phyloP scores from a whole-genome alignment of 2,888 invertebrate genomes.

The Rhynchonema sp. region DNA sequence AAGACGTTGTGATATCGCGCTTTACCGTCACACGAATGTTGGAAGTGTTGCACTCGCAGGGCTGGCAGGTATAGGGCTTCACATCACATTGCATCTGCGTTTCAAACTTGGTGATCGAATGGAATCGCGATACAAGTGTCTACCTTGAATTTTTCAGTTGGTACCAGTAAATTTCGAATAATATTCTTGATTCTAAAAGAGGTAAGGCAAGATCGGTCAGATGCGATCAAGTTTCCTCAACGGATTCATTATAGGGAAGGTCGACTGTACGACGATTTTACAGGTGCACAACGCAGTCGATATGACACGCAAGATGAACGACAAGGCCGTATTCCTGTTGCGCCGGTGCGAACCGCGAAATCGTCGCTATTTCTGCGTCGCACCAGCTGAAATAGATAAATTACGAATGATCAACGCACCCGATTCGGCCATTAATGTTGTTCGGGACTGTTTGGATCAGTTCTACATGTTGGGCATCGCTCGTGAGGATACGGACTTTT shows the following conservation, averaged over 20 bases:
- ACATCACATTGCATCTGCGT: no score
- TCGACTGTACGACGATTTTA: no score
- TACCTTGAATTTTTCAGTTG: no score
- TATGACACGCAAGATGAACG: slow-evolving; percentile 5
- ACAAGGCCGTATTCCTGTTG: slow-evolving; percentile 4
- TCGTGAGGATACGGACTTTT: background rate
- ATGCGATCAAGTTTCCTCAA: no score
- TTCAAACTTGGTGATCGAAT: no score
- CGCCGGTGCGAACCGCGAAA: background rate
- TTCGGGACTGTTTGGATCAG: background rate
- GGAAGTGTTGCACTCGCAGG: background rate
- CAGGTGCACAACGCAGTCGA: slow-evolving; percentile 2
- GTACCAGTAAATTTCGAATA: no score
- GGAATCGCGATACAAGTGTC: no score
- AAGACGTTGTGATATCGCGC: slow-evolving; percentile 1
- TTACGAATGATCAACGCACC: background rate
- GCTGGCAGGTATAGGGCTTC: background rate
- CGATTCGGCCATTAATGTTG: background rate
- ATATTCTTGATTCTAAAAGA: no score
- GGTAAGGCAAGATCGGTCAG: no score
- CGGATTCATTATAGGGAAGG: no score
- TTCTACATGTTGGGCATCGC: background rate
- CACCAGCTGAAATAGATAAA: slow-evolving; percentile 2
- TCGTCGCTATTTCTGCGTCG: background rate
- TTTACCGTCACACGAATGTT: background rate